Base-by-base conservation (phyloP, 2,113 vertebrate species). In the Willisornis vidua region DNA sequence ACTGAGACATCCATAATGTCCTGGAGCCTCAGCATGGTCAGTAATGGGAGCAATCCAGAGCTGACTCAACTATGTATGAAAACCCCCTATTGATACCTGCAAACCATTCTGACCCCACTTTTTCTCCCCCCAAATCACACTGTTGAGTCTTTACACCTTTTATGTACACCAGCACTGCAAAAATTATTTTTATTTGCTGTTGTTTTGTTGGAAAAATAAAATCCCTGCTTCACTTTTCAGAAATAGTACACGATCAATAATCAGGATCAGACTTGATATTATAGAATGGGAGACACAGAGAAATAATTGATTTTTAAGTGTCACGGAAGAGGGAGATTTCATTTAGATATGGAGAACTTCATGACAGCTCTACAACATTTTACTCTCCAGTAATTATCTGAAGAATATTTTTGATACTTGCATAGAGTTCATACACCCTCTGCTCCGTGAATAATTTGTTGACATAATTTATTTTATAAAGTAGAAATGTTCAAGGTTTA, bases 241-340 rank as follows among this genome's bases (percentile, higher is more conserved):
- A 89, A 82, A 63, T 39, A 83, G 74, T 71, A 71, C 37, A 46
- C 24, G 33, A 11, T 52, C 94, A 97, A 94, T 12, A 86, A 20
- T 35, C 82, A 63, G 43, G 94, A 90, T 98, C 89, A 97, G 97
- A 97, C 91, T 61, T 96, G 96, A 95, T 91, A 96, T 88, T 97
- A 97, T 91, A 96, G 96, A 96, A 93, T 62, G 94, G 88, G 84
- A 89, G 31, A 54, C 31, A 81, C 55, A 97, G 97, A 97, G 98
- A 98, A 98, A 98, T 97, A 98, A 98, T 97, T 97, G 96, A 97
- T 98, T 86, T 89, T 89, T 33, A 71, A 54, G 67, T 94, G 96
- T 96, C 86, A 97, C 93, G 93, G 95, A 97, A 97, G 96, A 98
- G 94, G 95, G 90, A 97, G 78, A 89, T 97, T 97, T 98, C 87